Percentiles rank a stretch among this genome's conserved stretches.
phyloP scores from a whole-genome alignment of 64 coral and sea anemone species.

The Montipora cactus region DNA sequence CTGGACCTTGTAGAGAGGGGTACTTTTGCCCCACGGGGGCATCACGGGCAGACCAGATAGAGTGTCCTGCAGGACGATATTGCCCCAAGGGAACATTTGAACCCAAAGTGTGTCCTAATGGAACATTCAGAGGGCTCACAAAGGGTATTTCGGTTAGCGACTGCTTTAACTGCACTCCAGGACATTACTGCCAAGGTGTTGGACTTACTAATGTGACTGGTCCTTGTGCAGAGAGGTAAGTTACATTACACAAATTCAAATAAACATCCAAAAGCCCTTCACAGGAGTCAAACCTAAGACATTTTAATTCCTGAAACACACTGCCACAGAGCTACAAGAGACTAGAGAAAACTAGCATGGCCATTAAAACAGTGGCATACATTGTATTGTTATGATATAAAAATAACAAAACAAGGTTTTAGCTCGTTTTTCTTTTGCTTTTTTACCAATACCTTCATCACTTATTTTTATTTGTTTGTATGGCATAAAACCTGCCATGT shows the following conservation, averaged over 20 bases:
- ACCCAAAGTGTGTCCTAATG: slow-evolving; percentile 74
- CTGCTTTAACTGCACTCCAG: slow-evolving; percentile 92
- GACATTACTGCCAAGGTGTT: slow-evolving; percentile 88
- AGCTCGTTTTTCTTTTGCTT: too few species aligned
- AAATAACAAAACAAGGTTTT: too few species aligned
- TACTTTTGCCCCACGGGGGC: slow-evolving; percentile 89
- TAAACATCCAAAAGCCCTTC: neutral
- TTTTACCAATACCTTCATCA: too few species aligned
- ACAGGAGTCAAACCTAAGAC: too few species aligned
- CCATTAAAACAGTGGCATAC: too few species aligned
- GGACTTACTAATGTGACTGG: slow-evolving; percentile 82
- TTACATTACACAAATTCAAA: neutral
- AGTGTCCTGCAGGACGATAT: slow-evolving; percentile 86
- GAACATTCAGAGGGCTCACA: slow-evolving; percentile 86
- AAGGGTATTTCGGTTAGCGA: slow-evolving; percentile 69
- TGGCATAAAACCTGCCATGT: too few species aligned
- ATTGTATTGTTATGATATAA: too few species aligned
- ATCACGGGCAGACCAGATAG: slow-evolving; percentile 76
- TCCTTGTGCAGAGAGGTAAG: slow-evolving; percentile 93
- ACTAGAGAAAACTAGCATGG: too few species aligned
- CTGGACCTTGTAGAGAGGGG: slow-evolving; percentile 75
- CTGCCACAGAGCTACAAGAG: too few species aligned
- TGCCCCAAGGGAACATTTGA: slow-evolving; percentile 75
- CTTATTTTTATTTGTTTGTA: too few species aligned
- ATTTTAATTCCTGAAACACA: too few species aligned